A percentile compares a stretch with the other conserved stretches of the same genome.
phyloP scores from a whole-genome alignment of 2,113 vertebrate species.

The Mormoops blainvillei region DNA sequence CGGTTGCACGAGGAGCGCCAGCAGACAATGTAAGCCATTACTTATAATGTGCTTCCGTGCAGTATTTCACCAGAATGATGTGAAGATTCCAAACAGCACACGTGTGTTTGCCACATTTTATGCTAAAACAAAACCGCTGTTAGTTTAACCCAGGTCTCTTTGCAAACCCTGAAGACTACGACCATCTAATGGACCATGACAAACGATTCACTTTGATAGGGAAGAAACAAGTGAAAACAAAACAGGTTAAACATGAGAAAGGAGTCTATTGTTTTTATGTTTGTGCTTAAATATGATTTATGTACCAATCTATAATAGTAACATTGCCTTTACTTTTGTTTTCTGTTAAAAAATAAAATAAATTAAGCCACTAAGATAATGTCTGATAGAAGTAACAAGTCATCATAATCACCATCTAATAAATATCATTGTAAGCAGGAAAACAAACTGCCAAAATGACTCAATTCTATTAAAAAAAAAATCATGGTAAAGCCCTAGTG shows the following conservation, averaged over 20 bases:
- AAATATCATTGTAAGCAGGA: neutral
- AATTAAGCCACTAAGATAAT: neutral
- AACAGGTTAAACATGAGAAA: conserved; percentile 56
- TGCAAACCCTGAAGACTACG: conserved; percentile 84
- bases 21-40: conserved; percentile 74
- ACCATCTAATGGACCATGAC: conserved; percentile 97
- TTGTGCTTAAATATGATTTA: conserved; percentile 40
- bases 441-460: neutral
- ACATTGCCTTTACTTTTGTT: conserved; percentile 51
- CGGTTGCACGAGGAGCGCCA: conserved; percentile 88
- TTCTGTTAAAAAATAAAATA: neutral
- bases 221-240: conserved; percentile 75
- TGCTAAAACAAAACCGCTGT: conserved; percentile 83
- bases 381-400: neutral
- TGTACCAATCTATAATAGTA: conserved; percentile 46
- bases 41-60: conserved; percentile 55
- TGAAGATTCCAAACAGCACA: conserved; percentile 85
- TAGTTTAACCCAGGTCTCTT: conserved; percentile 92
- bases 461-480: neutral
- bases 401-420: neutral
- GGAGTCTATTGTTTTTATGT: neutral
- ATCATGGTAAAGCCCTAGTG: too few relatives aligned
- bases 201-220: conserved; percentile 82
- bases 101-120: conserved; percentile 93
- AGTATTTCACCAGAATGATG: conserved; percentile 89